Base-by-base conservation (phyloP, 2,797 vertebrate genomes). In the Pantherophis alleghaniensis region DNA sequence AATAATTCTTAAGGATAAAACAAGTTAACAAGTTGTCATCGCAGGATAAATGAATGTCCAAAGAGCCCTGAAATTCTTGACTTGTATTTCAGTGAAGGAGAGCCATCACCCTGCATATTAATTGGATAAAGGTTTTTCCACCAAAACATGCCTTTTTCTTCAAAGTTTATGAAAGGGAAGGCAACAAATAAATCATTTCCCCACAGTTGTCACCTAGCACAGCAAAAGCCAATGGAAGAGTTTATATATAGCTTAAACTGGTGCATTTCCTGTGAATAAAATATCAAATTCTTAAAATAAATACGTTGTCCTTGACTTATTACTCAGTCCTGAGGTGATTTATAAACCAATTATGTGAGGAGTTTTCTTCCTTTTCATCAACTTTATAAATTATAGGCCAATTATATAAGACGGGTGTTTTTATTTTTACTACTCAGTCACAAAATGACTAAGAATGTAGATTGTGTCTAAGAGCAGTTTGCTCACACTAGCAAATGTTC, bases 301-400 rank as follows among this genome's bases (percentile, higher is more conserved):
- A 97, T 97, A 93, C 61, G 83, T 92, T 93, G 90, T 91, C 57
- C 69, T 94, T 57, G 42, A 96, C 94, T 96, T 95, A 95, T 96
- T 96, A 96, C 57, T 96, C 95, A 96, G 57, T 95, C 92, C 91
- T 95, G 93, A 93, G 92, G 94, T 97, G 96, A 97, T 97, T 97
- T 97, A 97, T 97, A 96, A 96, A 66, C 92, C 95, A 97, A 83
- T 97, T 97, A 93, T 59, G 22, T 79, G 89, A 92, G 91, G 87
- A 91, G 94, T 96, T 96, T 96, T 95, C 95, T 95, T 97, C 87
- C 94, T 87, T 94, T n/a, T 94, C 95, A 95, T 96, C 96, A 87
- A 61, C 90, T 86, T 94, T 93, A 94, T 91, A 96, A 95, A 92
- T 96, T 97, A 96, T 94, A 92, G 93, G 95, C 97, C 95, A 96